Conservation (phyloP, 2,797 vertebrate species). For the Chaetophractus vellerosus region DNA sequence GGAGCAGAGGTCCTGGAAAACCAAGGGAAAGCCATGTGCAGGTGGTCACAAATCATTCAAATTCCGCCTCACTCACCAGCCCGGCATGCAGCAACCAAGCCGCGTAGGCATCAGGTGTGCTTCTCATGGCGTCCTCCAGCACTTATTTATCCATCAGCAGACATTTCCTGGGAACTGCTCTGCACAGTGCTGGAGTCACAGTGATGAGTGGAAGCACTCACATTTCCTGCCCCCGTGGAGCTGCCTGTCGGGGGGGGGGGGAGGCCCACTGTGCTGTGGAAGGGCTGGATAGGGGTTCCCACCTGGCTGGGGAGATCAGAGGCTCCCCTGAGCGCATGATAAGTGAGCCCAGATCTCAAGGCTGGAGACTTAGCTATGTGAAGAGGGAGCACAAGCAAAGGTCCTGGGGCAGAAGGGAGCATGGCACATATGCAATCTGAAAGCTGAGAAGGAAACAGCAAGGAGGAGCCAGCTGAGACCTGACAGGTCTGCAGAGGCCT, state of each 20-base stretch:
- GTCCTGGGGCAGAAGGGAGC: background rate
- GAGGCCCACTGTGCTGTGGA: background rate
- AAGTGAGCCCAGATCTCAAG: background rate
- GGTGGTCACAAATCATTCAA: background rate
- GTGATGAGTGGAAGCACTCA: fast-evolving
- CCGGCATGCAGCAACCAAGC: fast-evolving
- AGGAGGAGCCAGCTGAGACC: fast-evolving
- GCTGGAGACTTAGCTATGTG: background rate
- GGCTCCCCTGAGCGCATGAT: fast-evolving
- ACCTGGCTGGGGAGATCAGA: background rate
- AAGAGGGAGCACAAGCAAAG: fast-evolving
- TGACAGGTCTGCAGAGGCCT: fast-evolving
- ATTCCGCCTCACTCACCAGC: background rate
- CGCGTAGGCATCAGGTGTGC: fast-evolving
- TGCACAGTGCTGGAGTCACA: fast-evolving
- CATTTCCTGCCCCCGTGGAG: fast-evolving
- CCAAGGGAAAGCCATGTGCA: fast-evolving
- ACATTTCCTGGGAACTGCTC: fast-evolving
- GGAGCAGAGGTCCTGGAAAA: background rate
- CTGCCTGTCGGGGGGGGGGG: no score
- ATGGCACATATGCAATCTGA: fast-evolving
- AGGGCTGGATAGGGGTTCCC: background rate
- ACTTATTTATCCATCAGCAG: fast-evolving
- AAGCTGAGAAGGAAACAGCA: background rate
- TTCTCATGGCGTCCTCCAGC: background rate